Conservation (phyloP, 2,113 vertebrate species). For the Sander vitreus region DNA sequence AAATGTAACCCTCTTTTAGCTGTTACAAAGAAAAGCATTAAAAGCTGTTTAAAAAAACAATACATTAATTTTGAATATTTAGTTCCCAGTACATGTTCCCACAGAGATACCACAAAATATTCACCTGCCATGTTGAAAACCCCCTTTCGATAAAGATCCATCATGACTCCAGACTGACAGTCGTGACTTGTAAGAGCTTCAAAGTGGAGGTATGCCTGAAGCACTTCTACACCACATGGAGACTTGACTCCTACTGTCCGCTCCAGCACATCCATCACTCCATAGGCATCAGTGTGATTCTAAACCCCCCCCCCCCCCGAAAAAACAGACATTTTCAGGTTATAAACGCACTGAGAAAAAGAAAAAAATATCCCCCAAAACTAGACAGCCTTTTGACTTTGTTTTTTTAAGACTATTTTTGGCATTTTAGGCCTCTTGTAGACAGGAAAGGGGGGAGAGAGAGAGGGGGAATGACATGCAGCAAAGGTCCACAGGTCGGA, state of each 20-base stretch:
- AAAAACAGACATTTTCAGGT: not conserved
- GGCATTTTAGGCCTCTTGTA: no score
- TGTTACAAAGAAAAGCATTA: not conserved
- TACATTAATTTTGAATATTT: not conserved
- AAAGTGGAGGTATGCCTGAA: constrained; percentile 29
- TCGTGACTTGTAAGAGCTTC: constrained; percentile 11
- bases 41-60: not conserved
- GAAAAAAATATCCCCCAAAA: no score
- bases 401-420: no score
- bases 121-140: constrained; percentile 22
- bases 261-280: constrained; percentile 10
- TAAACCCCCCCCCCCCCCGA: not conserved
- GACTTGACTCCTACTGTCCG: constrained; percentile 2
- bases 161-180: not conserved
- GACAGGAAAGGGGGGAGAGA: no score
- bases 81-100: not conserved
- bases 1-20: not conserved
- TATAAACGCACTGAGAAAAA: not conserved
- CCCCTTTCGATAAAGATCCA: constrained; percentile 19
- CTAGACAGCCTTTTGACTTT: not conserved
- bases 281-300: not conserved
- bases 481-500: no score
- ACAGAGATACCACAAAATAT: not conserved
- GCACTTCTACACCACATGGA: not conserved
- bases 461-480: no score